phyloP scores from a whole-genome alignment of 2,888 invertebrate genomes.

The Clostera curtula region DNA sequence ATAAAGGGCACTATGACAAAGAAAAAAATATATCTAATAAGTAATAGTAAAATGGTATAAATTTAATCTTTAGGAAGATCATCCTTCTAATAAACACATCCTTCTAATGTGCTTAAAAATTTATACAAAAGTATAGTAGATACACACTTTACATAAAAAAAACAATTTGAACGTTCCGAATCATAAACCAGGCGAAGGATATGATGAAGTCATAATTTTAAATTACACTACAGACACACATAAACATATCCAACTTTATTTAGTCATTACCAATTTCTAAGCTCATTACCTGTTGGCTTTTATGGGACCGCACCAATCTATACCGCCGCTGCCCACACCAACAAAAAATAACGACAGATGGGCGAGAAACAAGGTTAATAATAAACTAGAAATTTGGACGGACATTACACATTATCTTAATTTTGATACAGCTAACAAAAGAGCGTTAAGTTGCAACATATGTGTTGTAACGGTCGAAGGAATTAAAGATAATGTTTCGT shows the following conservation, averaged over 20 bases:
- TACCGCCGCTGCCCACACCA: slow-evolving; percentile 34
- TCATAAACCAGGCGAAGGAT: slow-evolving; percentile 38
- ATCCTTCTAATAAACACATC: no score
- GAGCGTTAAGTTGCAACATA: slow-evolving; percentile 65
- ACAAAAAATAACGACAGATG: slow-evolving; percentile 60
- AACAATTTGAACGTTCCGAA: slow-evolving; percentile 20
- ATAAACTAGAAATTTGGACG: slow-evolving; percentile 61
- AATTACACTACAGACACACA: slow-evolving; percentile 39
- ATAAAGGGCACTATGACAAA: no score
- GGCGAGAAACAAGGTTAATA: slow-evolving; percentile 45
- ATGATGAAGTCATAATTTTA: slow-evolving; percentile 47
- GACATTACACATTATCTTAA: slow-evolving; percentile 71
- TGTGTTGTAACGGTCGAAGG: slow-evolving; percentile 27
- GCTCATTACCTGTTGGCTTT: slow-evolving; percentile 58
- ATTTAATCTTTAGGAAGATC: no score
- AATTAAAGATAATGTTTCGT: neutral
- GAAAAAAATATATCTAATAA: no score
- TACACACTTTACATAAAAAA: neutral
- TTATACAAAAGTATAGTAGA: no score
- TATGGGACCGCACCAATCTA: slow-evolving; percentile 56
- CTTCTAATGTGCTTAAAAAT: no score
- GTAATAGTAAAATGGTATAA: no score
- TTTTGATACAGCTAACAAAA: slow-evolving; percentile 70
- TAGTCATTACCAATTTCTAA: slow-evolving; percentile 65
- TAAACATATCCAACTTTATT: slow-evolving; percentile 48